These are phyloP conservation scores for Erebia palarica DNA, from an alignment of 2,888 invertebrate genomes.

Conservation along the genomic window DNA sequence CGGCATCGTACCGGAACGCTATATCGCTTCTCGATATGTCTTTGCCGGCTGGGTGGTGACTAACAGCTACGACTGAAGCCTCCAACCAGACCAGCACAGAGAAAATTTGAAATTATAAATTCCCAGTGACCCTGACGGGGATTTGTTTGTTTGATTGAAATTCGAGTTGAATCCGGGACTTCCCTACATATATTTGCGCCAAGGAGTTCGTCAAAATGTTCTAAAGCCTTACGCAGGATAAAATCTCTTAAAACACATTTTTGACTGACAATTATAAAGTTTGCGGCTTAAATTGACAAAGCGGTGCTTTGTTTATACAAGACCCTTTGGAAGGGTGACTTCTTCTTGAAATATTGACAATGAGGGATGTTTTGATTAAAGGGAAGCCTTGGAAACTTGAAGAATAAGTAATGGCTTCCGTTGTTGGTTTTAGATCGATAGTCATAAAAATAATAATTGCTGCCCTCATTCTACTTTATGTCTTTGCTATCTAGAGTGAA, in stretches of 20 bases:
- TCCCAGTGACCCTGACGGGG: too few species aligned
- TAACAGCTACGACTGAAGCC: too few species aligned
- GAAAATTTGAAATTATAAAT: too few species aligned
- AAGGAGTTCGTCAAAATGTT: too few species aligned
- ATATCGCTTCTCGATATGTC: too few species aligned
- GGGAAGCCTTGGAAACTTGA: not conserved
- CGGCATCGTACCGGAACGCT: too few species aligned
- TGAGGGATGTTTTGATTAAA: not conserved
- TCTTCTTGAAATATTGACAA: not conserved
- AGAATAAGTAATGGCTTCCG: not conserved
- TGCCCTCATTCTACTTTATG: not conserved
- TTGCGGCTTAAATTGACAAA: not conserved
- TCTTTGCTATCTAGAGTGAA: not conserved
- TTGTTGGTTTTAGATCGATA: not conserved
- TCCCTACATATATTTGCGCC: too few species aligned
- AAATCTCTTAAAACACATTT: not conserved
- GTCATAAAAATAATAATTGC: conserved; percentile 7
- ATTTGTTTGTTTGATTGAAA: too few species aligned
- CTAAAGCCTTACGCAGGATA: too few species aligned
- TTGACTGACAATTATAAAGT: not conserved
- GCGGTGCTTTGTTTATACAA: not conserved
- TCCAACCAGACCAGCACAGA: too few species aligned
- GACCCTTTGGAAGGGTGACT: not conserved
- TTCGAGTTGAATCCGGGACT: too few species aligned
- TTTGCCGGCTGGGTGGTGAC: too few species aligned